phyloP scores from a whole-genome alignment of 2,797 vertebrate species.

The Brachyalestes nurse region DNA sequence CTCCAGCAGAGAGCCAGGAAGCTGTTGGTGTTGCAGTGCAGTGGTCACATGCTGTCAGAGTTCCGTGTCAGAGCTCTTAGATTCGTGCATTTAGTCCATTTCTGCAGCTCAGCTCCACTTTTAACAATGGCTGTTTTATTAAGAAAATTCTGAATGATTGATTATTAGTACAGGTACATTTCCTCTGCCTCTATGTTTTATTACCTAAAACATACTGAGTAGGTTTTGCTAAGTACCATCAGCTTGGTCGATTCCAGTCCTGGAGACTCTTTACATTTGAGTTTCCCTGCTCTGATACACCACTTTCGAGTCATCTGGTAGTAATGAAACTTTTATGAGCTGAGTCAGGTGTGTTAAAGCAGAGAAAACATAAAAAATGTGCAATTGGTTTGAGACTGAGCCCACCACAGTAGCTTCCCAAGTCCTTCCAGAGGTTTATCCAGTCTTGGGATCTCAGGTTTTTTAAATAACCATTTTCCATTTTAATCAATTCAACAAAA shows the following conservation, averaged over 20 bases:
- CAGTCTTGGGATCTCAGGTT: not conserved
- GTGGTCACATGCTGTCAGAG: constrained; percentile 5
- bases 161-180: not conserved
- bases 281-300: not conserved
- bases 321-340: not conserved
- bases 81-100: not conserved
- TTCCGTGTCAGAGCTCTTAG: not conserved
- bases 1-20: constrained; percentile 60
- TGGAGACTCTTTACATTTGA: not conserved
- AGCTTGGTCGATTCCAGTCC: not conserved
- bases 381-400: not conserved
- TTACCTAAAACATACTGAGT: not conserved
- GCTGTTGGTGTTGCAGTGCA: constrained; percentile 35
- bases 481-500: too few species aligned
- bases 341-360: not conserved
- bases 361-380: constrained; percentile 4
- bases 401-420: not conserved
- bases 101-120: not conserved
- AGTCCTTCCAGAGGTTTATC: not conserved
- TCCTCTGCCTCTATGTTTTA: not conserved
- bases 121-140: not conserved
- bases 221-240: not conserved
- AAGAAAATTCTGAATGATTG: not conserved
- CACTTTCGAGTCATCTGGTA: not conserved
- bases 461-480: too few species aligned